Percentiles rank a stretch among this genome's conserved stretches.
Conservation (phyloP, 2,888 invertebrate genomes). For the Anthophora plumipes region DNA sequence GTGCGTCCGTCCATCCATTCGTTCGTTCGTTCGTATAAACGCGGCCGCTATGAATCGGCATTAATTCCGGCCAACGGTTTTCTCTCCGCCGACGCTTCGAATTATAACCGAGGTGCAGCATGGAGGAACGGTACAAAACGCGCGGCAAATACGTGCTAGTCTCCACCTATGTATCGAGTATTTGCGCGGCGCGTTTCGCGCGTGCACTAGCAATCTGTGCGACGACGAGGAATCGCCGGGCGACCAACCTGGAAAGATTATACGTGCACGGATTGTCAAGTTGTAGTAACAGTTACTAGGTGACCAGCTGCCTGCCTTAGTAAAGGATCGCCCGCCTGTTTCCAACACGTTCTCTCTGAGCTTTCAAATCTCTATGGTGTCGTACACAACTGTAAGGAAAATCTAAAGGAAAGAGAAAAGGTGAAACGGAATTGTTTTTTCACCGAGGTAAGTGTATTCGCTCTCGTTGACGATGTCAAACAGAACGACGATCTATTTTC, state of each 20-base stretch:
- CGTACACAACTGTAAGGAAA: too few relatives aligned
- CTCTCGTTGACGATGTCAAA: too few relatives aligned
- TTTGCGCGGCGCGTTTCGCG: slow-evolving; percentile 13
- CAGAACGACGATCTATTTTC: too few relatives aligned
- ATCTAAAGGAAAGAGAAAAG: too few relatives aligned
- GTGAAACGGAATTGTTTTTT: too few relatives aligned
- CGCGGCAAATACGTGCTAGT: slow-evolving; percentile 28
- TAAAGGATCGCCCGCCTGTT: too few relatives aligned
- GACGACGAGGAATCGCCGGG: slow-evolving; percentile 31
- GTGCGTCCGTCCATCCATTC: background rate
- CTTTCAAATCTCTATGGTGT: too few relatives aligned
- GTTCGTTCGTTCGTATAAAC: background rate
- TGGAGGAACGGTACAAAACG: slow-evolving; percentile 31
- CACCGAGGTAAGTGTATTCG: too few relatives aligned
- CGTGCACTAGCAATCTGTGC: background rate
- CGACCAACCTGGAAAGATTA: slow-evolving; percentile 60
- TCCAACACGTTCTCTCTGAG: too few relatives aligned
- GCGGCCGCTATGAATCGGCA: slow-evolving; percentile 45
- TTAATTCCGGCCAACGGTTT: slow-evolving; percentile 58
- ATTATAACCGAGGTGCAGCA: slow-evolving; percentile 19
- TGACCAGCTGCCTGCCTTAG: slow-evolving; percentile 10
- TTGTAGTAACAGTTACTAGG: background rate
- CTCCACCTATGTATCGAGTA: slow-evolving; percentile 12
- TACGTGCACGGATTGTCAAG: slow-evolving; percentile 57
- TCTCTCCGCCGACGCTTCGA: slow-evolving; percentile 30